These are phyloP conservation scores for Telenomus remus DNA, from an alignment of 1,140 invertebrate genomes.

Conservation along the genomic window DNA sequence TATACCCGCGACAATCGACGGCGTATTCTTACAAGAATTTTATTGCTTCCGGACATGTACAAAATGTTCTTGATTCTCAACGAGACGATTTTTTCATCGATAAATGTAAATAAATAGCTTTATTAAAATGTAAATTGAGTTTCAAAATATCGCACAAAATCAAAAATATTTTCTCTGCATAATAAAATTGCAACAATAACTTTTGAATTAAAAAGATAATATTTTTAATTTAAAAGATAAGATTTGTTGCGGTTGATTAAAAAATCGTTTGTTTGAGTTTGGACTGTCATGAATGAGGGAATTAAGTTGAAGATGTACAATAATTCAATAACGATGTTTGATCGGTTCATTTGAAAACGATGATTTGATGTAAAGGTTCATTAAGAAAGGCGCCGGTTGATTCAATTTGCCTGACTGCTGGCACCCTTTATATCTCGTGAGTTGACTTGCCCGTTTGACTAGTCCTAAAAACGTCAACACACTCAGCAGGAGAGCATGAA, in stretches of 20 bases:
- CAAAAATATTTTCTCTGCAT: no score
- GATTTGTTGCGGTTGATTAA: not conserved
- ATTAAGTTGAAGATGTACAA: not conserved
- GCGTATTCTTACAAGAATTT: slow-evolving; percentile 34
- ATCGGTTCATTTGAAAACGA: slow-evolving; percentile 23
- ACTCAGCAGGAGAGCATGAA: slow-evolving; percentile 59
- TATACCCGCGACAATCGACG: slow-evolving; percentile 68
- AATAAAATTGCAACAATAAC: no score
- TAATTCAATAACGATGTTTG: slow-evolving; percentile 37
- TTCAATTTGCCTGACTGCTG: slow-evolving; percentile 58
- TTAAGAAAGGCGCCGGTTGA: slow-evolving; percentile 55
- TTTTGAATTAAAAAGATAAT: no score
- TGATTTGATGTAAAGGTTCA: slow-evolving; percentile 50
- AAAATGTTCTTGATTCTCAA: not conserved
- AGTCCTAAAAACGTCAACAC: slow-evolving; percentile 63
- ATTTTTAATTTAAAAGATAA: no score
- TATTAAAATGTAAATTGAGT: no score
- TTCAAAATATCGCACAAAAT: no score
- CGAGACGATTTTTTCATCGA: not conserved
- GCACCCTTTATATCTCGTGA: slow-evolving; percentile 54
- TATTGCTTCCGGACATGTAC: slow-evolving; percentile 37
- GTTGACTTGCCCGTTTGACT: slow-evolving; percentile 50
- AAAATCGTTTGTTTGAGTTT: not conserved
- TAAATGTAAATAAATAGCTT: no score
- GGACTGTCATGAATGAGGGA: no score